phyloP scores from a whole-genome alignment of 2,113 vertebrate genomes.

The Salvator merianae region DNA sequence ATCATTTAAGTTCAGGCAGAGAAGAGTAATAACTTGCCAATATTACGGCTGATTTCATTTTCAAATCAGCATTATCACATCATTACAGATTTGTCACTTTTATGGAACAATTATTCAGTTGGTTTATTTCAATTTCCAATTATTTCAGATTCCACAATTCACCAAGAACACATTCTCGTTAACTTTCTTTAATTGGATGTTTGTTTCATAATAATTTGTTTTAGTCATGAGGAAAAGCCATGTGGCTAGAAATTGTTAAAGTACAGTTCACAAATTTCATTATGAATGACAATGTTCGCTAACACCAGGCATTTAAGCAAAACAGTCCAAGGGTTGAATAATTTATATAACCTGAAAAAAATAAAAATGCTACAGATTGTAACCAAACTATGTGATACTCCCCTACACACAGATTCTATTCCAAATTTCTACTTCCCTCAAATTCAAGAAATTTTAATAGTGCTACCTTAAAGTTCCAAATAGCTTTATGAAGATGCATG shows the following conservation, averaged over 20 bases:
- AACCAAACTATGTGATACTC: neutral
- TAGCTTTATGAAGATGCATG: no score
- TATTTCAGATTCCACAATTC: constrained; percentile 40
- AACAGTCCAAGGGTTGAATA: neutral
- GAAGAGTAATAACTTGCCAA: constrained; percentile 29
- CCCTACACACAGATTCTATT: neutral
- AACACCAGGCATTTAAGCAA: constrained; percentile 40
- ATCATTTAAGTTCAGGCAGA: constrained; percentile 32
- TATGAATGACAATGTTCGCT: constrained; percentile 37
- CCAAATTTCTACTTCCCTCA: neutral
- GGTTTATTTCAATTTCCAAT: constrained; percentile 41
- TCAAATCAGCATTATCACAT: constrained; percentile 44
- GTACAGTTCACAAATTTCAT: constrained; percentile 32
- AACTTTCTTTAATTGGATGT: constrained; percentile 46
- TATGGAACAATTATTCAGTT: constrained; percentile 39
- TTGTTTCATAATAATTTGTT: constrained; percentile 39
- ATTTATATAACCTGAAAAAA: neutral
- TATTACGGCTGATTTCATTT: constrained; percentile 36
- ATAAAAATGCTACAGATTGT: neutral
- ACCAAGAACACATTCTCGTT: constrained; percentile 24
- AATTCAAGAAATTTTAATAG: neutral
- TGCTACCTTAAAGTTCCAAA: neutral
- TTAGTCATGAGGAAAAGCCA: constrained; percentile 33
- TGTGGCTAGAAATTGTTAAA: constrained; percentile 22
- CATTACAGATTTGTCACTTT: constrained; percentile 33